Base-by-base conservation (phyloP, 2,888 invertebrate species). In the Bhutanitis thaidina region DNA sequence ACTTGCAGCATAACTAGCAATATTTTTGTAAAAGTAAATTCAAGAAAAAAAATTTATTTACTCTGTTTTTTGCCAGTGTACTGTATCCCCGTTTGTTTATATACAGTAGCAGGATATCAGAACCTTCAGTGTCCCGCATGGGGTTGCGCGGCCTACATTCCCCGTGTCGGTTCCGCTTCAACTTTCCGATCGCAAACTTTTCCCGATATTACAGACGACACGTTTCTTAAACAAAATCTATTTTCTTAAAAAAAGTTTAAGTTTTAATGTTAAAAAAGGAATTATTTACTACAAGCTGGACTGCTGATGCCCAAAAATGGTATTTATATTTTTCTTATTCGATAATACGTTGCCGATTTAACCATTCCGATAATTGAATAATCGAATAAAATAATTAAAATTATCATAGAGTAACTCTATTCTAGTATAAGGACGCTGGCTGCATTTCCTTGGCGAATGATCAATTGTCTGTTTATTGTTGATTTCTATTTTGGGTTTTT, bases 71-170 rank as follows among this genome's bases (percentile, higher is more conserved):
- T 34, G 15, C 34, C 41, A 20, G 46, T 60, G 45, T 51, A 46
- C 65, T 66, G 47, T 58, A 49, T 27, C 49, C 56, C 56, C 53
- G 47, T 59, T 65, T 71, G 74, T 77, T 76, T 77, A 78, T 79
- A 81, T 71, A 68, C 69, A 58, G 68, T 64, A 62, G 65, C 63
- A 54, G 55, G 61, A 59, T 58, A 59, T 54, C 52, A 38, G 60
- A 62, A 60, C 71, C 74, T 72, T 77, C 80, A 83, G 85, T 85
- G 50, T 61, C 66, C 64, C 77, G 72, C 74, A 77, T 64, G 71
- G 72, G 65, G 66, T 69, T 68, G 70, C 43, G 53, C 38, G 56
- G 54, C 53, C 61, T 65, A 16, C 10, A 27, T 29, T 9, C 12
- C 9, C 20, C 16, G 32, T 15, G 7, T 3, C 10, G 10, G 44